Evolutionary conservation across 2,797 vertebrate species (phyloP), one percentile per base, ranked within the genome.

Genomic region (Hoplostethus atlanticus): DNA sequence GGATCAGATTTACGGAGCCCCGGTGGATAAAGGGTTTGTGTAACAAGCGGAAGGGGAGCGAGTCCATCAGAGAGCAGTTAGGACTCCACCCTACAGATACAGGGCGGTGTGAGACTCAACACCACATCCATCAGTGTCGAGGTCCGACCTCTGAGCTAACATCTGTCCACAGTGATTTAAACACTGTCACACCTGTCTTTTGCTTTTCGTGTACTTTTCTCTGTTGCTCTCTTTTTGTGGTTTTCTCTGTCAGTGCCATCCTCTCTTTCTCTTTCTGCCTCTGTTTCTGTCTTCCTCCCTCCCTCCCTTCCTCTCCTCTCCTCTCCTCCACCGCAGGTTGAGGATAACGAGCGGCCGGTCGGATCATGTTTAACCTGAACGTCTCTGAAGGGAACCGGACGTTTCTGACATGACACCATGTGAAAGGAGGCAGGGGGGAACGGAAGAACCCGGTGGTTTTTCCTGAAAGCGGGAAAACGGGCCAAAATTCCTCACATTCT

Each of bases 121-220:
- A 89, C 86, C 71, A 77, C 73, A 89, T 90, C 78, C 75, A 86
- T 91, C 86, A 88, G 68, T 3, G 21, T 6, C 54, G 53, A 80
- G 48, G 67, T 83, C 61, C 15, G 53, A 53, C 73, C 28, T 16
- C 12, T 4, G 31, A 54, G 65, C 28, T 66, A 76, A 63, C 63
- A 64, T 76, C 63, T 83, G 61, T 77, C 74, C 51, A 58, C 74
- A 55, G 31, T 55, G 73, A 84, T 87, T 84, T 79, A 76, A 77
- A 79, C 48, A 42, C 66, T 28, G 55, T 52, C 71, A 69, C 71
- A 76, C 46, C 53, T 76, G 55, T 76, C 48, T 3, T 53, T 57
- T 36, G 12, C 54, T 66, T 50, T 46, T n/a, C 6, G 21, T n/a
- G n/a, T n/a, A 3, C 12, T 12, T 40, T 7, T 58, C n/a, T 16